Evolutionary conservation across 2,113 vertebrate genomes (phyloP).

Genomic region (Megaptera novaeangliae): DNA sequence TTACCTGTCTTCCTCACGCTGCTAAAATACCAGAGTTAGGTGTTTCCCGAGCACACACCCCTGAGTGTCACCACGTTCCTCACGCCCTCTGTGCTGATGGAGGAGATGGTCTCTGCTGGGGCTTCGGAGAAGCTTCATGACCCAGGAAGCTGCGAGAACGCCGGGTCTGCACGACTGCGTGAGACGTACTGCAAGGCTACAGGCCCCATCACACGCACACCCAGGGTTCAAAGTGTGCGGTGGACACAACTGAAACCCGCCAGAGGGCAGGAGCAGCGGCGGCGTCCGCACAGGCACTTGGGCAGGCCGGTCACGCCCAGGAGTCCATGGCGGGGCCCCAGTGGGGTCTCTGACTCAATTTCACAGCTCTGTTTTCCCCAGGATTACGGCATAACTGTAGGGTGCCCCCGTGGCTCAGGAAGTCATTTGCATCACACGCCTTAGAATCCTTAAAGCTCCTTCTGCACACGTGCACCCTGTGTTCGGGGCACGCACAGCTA

Average conservation of each 20-base stretch:
- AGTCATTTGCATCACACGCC: background rate
- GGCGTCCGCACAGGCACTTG: constrained; percentile 77
- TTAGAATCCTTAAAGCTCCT: background rate
- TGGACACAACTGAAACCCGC: background rate
- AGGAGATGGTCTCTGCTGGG: background rate
- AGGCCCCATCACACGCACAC: background rate
- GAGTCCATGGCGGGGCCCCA: constrained; percentile 38
- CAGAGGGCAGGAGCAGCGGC: constrained; percentile 33
- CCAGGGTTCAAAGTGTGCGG: background rate
- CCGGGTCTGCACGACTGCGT: background rate
- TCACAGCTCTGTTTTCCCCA: constrained; percentile 68
- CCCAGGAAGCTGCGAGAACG: background rate
- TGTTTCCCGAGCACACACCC: background rate
- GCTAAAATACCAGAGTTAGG: background rate
- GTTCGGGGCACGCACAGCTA: background rate
- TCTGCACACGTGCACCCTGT: background rate
- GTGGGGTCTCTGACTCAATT: constrained; percentile 28
- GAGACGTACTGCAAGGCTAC: background rate
- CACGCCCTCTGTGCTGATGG: background rate
- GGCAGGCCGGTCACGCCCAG: constrained; percentile 70
- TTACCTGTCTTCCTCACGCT: background rate
- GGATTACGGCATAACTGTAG: background rate
- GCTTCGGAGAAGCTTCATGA: background rate
- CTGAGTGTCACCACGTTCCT: background rate
- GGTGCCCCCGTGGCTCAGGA: background rate